Conservation (phyloP, 2,797 vertebrate genomes). For the Tinamus major region DNA sequence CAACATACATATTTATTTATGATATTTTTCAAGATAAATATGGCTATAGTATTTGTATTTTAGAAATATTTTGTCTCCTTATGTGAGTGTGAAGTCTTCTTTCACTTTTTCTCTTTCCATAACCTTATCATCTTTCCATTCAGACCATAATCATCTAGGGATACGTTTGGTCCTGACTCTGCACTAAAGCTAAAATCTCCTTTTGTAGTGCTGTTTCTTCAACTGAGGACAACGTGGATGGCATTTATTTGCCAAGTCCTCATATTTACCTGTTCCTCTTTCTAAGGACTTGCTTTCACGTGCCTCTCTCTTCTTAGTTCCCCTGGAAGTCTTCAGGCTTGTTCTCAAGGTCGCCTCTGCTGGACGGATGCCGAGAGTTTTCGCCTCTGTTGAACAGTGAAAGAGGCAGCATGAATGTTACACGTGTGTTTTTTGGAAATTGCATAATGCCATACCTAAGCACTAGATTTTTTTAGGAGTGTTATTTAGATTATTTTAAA, state of each 20-base stretch:
- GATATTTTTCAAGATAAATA: not conserved
- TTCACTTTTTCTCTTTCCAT: not conserved
- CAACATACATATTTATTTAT: not conserved
- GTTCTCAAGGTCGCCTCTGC: slow-evolving; percentile 6
- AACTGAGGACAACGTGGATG: not conserved
- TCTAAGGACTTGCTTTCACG: not conserved
- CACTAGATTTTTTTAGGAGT: not conserved
- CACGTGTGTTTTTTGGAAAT: not conserved
- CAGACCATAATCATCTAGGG: not conserved
- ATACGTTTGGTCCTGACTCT: not conserved
- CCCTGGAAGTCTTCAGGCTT: not conserved
- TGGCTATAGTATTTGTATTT: not conserved
- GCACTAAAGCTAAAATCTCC: not conserved
- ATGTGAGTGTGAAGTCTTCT: not conserved
- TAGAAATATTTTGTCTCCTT: not conserved
- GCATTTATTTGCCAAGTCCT: slow-evolving; percentile 9
- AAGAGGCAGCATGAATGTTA: not conserved
- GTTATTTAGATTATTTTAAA: not conserved
- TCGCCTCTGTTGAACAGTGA: not conserved
- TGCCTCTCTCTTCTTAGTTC: not conserved
- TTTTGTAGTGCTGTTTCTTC: not conserved
- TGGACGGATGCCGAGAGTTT: not conserved
- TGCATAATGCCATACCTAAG: not conserved
- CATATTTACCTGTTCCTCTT: not conserved
- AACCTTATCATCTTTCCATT: not conserved